Evolutionary conservation across 2,888 invertebrate species (phyloP), one percentile per base, ranked within the genome.

Genomic region (Cancer borealis): DNA sequence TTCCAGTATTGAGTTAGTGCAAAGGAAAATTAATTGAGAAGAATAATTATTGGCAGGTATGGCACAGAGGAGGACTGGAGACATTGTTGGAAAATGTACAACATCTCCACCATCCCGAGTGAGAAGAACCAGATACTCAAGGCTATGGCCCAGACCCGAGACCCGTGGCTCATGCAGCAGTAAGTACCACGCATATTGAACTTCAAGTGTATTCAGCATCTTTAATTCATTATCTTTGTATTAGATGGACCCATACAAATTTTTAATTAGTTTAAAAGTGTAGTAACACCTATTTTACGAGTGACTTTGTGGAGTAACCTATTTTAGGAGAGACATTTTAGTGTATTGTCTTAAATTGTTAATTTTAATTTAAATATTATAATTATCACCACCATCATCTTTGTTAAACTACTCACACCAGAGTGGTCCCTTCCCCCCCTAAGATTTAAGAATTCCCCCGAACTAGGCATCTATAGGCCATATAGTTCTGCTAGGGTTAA

Each of bases 131-230:
- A 98, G 79, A 97, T 98, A 95, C 97, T 98, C 66, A 97, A 97
- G 96, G 98, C 98, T 0, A 96, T 98, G 95, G 98, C 98, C 0
- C 97, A 98, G 66, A 97, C 98, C 0, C 97, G 97, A 0, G 98
- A 98, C 96, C 98, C 98, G 54, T 98, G 98, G 98, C 97, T 98
- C 46, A 97, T 98, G 79, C 98, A 98, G 96, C 97, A 98, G 97
- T 98, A 96, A 96, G 95, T 90, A 46, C 90, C n/a, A 39, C 26
- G 73, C n/a, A 45, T 5, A 45, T n/a, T 46, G 73, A 26, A 73
- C 10, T 26, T 21, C 6, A 26, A 47, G 46, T 88, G 45, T 10
- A 47, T 4, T 47, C 14, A 47, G 5, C 88, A 88, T 49, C n/a
- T 47, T 88, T 49, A 14, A 12, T 12, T n/a, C 26, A 60, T 30